phyloP scores from a whole-genome alignment of 2,888 invertebrate species.

The Branchellion lobata region DNA sequence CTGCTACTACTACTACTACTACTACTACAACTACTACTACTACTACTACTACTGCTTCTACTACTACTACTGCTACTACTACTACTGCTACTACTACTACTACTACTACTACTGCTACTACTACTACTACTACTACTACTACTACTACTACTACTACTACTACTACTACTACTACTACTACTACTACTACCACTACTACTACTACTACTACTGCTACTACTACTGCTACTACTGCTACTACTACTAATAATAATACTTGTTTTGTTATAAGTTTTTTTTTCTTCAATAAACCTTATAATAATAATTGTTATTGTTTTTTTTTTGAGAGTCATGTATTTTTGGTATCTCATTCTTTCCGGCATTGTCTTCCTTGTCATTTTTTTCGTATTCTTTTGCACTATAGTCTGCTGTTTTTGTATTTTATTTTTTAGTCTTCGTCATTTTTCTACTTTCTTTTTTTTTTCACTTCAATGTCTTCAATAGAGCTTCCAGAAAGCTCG shows the following conservation, averaged over 20 bases:
- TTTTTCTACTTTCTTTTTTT: too few species aligned
- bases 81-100: slow-evolving; percentile 46
- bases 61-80: slow-evolving; percentile 46
- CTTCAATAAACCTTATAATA: too few species aligned
- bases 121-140: slow-evolving; percentile 45
- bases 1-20: slow-evolving; percentile 39
- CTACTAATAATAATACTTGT: too few species aligned
- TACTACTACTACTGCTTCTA: slow-evolving; percentile 46
- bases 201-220: slow-evolving; percentile 27
- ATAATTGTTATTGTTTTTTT: too few species aligned
- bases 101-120: slow-evolving; percentile 47
- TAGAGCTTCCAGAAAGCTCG: too few species aligned
- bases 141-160: slow-evolving; percentile 44
- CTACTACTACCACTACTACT: slow-evolving; percentile 27
- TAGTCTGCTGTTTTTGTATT: too few species aligned
- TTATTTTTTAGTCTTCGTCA: too few species aligned
- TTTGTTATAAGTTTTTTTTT: slow-evolving; percentile 17
- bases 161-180: slow-evolving; percentile 38
- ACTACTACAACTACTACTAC: slow-evolving; percentile 38
- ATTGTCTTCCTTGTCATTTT: too few species aligned
- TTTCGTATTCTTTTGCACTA: too few species aligned
- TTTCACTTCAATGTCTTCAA: too few species aligned
- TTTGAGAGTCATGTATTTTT: too few species aligned
- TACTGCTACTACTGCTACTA: slow-evolving; percentile 26
- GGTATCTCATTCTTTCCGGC: too few species aligned